These are phyloP conservation scores for Drosophila anomalata DNA, from an alignment of 2,888 invertebrate genomes.

Conservation along the genomic window DNA sequence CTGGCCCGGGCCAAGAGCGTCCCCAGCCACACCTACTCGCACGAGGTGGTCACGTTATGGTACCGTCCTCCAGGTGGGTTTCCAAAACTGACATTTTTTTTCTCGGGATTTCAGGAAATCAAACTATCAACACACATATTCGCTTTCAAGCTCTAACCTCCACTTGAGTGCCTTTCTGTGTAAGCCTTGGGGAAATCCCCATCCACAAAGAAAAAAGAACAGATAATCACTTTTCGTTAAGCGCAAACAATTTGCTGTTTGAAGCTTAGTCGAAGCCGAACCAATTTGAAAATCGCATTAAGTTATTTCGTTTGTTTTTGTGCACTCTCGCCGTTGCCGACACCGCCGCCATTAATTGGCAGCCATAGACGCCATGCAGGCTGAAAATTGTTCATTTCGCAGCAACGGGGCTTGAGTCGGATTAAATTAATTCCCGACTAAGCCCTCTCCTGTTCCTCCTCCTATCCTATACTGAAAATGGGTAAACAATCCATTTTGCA, in stretches of 20 bases:
- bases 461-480: constrained; percentile 14
- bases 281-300: constrained; percentile 30
- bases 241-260: constrained; percentile 37
- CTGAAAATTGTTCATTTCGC: constrained; percentile 46
- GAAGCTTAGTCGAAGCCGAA: constrained; percentile 28
- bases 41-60: constrained; percentile 99
- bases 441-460: constrained; percentile 4
- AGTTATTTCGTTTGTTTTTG: constrained; percentile 31
- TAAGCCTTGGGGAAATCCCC: constrained; percentile 9
- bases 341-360: constrained; percentile 33
- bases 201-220: not conserved
- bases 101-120: too few relatives aligned
- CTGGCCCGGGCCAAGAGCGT: constrained; percentile 99
- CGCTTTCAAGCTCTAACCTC: constrained; percentile 3
- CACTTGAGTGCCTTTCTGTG: constrained; percentile 23
- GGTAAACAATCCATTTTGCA: constrained; percentile 56
- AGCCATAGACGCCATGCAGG: constrained; percentile 22
- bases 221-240: constrained; percentile 12
- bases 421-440: constrained; percentile 38
- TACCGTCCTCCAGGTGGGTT: constrained; percentile 94
- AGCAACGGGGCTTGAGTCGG: constrained; percentile 26
- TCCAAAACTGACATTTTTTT: not conserved
- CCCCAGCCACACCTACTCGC: constrained; percentile 98
- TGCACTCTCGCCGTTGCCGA: constrained; percentile 3
- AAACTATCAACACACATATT: not conserved